Conservation (phyloP, 2,113 vertebrate genomes). For the Melanotaenia duboulayi region DNA sequence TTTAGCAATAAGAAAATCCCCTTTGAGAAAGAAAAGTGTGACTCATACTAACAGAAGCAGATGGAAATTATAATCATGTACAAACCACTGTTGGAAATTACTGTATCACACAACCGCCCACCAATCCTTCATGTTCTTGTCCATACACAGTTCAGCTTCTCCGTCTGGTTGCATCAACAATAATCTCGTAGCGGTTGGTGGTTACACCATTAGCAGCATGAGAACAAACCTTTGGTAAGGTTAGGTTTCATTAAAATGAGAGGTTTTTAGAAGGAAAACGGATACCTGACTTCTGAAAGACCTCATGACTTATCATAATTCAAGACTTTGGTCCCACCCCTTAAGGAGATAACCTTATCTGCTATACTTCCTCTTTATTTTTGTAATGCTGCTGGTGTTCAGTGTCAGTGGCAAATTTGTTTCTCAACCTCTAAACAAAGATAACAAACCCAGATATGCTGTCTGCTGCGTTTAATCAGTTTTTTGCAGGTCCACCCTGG, state of each 20-base stretch:
- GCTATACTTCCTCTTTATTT: conserved; percentile 46
- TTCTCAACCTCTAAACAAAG: neutral
- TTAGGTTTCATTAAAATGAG: conserved; percentile 7
- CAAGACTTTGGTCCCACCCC: neutral
- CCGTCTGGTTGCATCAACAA: conserved; percentile 34
- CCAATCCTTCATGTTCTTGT: neutral
- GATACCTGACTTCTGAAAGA: accelerated
- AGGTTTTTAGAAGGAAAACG: neutral
- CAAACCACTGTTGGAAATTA: conserved; percentile 27
- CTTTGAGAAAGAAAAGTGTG: conserved; percentile 16
- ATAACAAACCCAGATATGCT: too few relatives aligned
- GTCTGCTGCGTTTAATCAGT: too few relatives aligned
- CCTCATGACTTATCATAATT: conserved; percentile 14
- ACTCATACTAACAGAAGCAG: conserved; percentile 38
- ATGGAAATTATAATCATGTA: conserved; percentile 41
- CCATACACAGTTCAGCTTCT: neutral
- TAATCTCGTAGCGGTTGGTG: conserved; percentile 16
- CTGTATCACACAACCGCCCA: conserved; percentile 4
- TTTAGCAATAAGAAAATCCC: conserved; percentile 10
- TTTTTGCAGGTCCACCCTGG: too few relatives aligned
- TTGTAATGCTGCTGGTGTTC: conserved; percentile 3
- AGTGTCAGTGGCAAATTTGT: neutral
- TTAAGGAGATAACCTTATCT: conserved; percentile 34
- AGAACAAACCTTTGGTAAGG: neutral
- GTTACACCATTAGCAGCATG: neutral